Base-by-base conservation (phyloP, 2,113 vertebrate species). In the Connochaetes taurinus region DNA sequence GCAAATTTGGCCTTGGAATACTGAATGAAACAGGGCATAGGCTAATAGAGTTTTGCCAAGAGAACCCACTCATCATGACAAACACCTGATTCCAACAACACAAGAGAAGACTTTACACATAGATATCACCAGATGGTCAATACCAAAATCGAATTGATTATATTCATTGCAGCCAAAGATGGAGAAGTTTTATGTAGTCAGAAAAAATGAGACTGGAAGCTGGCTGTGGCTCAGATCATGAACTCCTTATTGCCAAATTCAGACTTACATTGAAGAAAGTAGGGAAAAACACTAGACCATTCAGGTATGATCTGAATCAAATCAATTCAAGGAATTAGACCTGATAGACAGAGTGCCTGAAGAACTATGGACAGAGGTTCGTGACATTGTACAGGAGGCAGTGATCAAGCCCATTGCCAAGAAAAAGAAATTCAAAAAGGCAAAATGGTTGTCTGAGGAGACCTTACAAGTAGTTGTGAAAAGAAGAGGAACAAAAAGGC, bases 71-170 rank as follows among this genome's bases (percentile, higher is more conserved):
- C 16, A 16, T 67, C 62, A 67, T 67, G 33, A 16, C 15, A 67
- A n/a, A 67, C 15, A 67, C 33, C 33, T 7, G 3, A 33, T 67
- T 67, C 33, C 33, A n/a, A 67, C 33, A 67, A n/a, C 33, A 67
- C 7, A 67, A 67, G 33, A 64, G 33, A 67, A 67, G 62, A 67
- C 33, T 67, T 4, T 67, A n/a, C 16, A 19, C 7, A 67, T 67
- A 2, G 16, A 67, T 9, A 19, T n/a, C 33, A 67, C 33, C 33
- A 67, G 16, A n/a, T 67, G 33, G 62, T 19, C 62, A 67, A n/a
- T 2, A n/a, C 16, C 0, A 0, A 67, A 67, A 67, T n/a, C 7
- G n/a, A 16, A 19, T n/a, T n/a, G 62, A 67, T 19, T 5, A 67
- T n/a, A n/a, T 67, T 67, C 15, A 19, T n/a, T 67, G 7, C 2